Evolutionary conservation across 2,888 invertebrate genomes (phyloP).

Genomic region (Stratiomys singularior): DNA sequence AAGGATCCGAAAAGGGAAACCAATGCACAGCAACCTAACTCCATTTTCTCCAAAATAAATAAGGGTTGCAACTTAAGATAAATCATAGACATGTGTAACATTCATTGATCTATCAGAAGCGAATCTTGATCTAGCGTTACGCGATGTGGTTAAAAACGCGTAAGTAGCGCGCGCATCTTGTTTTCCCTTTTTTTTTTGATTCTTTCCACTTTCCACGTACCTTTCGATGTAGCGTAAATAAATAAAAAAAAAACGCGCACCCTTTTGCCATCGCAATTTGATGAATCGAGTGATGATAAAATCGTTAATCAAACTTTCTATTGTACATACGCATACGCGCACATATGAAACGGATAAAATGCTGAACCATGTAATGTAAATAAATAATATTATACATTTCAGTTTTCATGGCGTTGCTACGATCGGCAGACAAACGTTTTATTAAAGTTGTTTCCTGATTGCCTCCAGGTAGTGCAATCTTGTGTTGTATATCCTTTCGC

Average conservation of each 20-base stretch:
- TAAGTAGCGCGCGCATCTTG: constrained; percentile 36
- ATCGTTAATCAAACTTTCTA: constrained; percentile 34
- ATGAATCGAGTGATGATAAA: constrained; percentile 13
- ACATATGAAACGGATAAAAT: constrained; percentile 23
- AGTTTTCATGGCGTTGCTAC: constrained; percentile 1
- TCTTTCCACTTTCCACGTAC: neutral
- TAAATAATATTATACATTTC: constrained; percentile 16
- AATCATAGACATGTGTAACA: neutral
- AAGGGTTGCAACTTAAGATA: neutral
- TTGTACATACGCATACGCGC: neutral
- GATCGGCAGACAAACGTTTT: constrained; percentile 29
- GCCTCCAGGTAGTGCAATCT: constrained; percentile 19
- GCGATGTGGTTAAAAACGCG: constrained; percentile 31
- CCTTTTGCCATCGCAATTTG: constrained; percentile 12
- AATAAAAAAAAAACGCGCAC: constrained; percentile 22
- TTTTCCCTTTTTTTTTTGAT: neutral
- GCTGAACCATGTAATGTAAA: constrained; percentile 22
- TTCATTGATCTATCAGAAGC: constrained; percentile 1
- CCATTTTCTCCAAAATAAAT: neutral
- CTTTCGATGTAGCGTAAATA: neutral
- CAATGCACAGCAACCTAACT: neutral
- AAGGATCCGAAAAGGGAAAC: neutral
- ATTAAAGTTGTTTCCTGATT: constrained; percentile 35
- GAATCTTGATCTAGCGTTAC: constrained; percentile 31
- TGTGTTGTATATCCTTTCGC: neutral